These are phyloP conservation scores for Perccottus glenii DNA, from an alignment of 2,113 vertebrate genomes.

Conservation along the genomic window DNA sequence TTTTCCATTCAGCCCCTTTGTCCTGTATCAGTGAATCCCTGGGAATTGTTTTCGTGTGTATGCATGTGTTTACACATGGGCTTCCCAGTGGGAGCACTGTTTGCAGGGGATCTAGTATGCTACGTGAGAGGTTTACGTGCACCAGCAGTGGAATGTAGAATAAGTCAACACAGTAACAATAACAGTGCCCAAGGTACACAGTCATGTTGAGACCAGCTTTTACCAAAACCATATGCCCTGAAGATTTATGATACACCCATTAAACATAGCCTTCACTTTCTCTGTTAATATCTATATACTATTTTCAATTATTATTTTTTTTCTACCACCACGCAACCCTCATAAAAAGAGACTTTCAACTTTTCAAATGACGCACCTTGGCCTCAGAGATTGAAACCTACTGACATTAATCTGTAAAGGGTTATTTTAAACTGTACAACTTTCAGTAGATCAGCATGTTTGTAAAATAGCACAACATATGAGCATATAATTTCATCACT, in stretches of 20 bases:
- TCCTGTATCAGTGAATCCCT: constrained; percentile 24
- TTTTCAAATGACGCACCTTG: background rate
- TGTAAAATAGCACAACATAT: background rate
- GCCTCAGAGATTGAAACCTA: background rate
- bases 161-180: constrained; percentile 65
- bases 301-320: no score
- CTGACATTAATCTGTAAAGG: background rate
- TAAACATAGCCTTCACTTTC: background rate
- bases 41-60: constrained; percentile 16
- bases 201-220: constrained; percentile 34
- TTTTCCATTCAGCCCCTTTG: constrained; percentile 15
- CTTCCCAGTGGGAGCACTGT: constrained; percentile 55
- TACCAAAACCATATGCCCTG: constrained; percentile 30
- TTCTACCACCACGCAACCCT: no score
- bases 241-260: constrained; percentile 24
- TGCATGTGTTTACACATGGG: constrained; percentile 47
- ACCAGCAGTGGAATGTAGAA: constrained; percentile 51
- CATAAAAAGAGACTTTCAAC: no score
- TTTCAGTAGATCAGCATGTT: background rate
- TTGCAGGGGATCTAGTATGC: constrained; percentile 58
- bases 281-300: no score
- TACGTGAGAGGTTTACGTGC: constrained; percentile 53
- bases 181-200: constrained; percentile 53
- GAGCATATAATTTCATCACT: background rate
- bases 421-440: background rate